These are phyloP conservation scores for Ganaspis sp. DNA, from an alignment of 1,140 invertebrate genomes.

Conservation along the genomic window DNA sequence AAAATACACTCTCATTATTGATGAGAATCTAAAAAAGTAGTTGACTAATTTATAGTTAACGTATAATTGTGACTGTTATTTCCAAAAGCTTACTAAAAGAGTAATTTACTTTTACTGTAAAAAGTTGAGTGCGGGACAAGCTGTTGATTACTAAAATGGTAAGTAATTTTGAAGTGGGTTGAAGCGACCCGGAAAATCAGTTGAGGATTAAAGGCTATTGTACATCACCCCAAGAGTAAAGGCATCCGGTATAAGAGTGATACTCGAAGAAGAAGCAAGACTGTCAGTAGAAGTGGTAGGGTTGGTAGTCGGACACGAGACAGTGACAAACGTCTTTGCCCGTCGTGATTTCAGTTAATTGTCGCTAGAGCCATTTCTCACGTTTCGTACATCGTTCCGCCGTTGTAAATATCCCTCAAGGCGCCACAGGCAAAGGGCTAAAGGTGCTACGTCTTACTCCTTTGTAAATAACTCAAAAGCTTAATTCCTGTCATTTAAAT, in stretches of 20 bases:
- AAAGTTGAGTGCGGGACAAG: neutral
- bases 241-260: constrained; percentile 35
- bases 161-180: neutral
- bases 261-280: constrained; percentile 32
- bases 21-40: no score
- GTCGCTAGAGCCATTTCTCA: constrained; percentile 65
- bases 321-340: constrained; percentile 65
- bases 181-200: neutral
- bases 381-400: constrained; percentile 48
- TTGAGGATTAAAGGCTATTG: constrained; percentile 23
- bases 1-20: no score
- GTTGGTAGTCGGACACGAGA: constrained; percentile 55
- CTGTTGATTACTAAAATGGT: neutral
- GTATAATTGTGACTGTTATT: no score
- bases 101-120: no score
- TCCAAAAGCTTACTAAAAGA: no score
- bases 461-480: constrained; percentile 34
- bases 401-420: constrained; percentile 64
- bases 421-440: constrained; percentile 61
- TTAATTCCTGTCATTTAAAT: constrained; percentile 37
- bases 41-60: no score
- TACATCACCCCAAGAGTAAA: constrained; percentile 10
- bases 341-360: constrained; percentile 69
- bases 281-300: constrained; percentile 32
- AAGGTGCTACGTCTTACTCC: constrained; percentile 60